phyloP scores from a whole-genome alignment of 2,113 vertebrate species.

The Ochotona curzoniae region DNA sequence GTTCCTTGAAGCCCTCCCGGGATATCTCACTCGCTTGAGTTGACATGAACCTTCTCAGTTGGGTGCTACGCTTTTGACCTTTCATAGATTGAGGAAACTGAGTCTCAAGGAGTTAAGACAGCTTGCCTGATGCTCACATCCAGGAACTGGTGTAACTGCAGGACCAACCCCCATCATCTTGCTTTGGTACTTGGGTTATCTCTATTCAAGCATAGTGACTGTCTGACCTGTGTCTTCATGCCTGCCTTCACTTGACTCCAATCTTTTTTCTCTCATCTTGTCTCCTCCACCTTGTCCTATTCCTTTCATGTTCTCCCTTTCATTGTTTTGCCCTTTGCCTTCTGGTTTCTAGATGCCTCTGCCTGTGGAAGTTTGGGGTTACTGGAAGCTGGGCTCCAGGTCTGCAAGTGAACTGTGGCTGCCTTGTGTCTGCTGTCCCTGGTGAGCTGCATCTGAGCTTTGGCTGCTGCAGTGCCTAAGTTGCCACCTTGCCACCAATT shows the following conservation, averaged over 20 bases:
- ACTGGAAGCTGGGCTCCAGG: not conserved
- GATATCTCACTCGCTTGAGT: too few relatives aligned
- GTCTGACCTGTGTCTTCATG: not conserved
- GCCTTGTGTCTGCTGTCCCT: not conserved
- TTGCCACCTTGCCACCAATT: constrained; percentile 65
- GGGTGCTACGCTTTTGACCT: not conserved
- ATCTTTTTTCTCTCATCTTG: too few relatives aligned
- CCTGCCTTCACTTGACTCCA: not conserved
- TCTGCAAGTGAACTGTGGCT: not conserved
- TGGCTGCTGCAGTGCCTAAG: not conserved
- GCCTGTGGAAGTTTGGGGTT: not conserved
- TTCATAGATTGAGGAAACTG: not conserved
- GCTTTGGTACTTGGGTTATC: not conserved
- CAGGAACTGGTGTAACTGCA: accelerated
- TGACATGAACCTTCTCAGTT: not conserved
- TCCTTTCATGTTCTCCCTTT: not conserved
- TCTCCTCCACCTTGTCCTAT: too few relatives aligned
- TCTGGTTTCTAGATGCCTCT: not conserved
- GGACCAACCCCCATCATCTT: accelerated
- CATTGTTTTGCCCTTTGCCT: not conserved
- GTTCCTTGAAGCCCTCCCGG: not conserved
- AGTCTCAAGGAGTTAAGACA: not conserved
- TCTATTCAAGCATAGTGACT: not conserved
- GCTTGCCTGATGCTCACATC: not conserved
- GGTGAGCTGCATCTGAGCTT: not conserved